phyloP scores from a whole-genome alignment of 2,888 invertebrate species.

The Papilio protenor region DNA sequence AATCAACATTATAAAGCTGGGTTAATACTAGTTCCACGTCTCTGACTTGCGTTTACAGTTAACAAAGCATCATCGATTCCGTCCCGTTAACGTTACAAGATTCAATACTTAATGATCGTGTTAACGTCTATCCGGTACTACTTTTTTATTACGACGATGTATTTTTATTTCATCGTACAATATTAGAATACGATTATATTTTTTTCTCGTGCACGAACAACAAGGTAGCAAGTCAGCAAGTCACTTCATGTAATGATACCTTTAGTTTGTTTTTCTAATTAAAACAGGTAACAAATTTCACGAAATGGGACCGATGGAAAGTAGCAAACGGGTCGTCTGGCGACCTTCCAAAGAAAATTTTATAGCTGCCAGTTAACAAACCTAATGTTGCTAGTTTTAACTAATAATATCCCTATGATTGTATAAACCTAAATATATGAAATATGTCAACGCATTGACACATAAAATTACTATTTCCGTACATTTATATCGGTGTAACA shows the following conservation, averaged over 20 bases:
- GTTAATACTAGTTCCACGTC: conserved; percentile 1
- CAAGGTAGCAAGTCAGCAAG: neutral
- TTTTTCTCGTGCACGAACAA: neutral
- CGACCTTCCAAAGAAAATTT: conserved; percentile 69
- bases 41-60: conserved; percentile 21
- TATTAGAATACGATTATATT: neutral
- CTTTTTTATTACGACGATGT: neutral
- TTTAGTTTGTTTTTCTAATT: conserved; percentile 9
- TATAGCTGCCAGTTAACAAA: conserved; percentile 67
- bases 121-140: conserved; percentile 12
- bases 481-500: neutral
- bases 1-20: neutral
- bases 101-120: conserved; percentile 17
- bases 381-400: conserved; percentile 47
- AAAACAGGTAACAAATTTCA: conserved; percentile 39
- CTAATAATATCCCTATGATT: neutral
- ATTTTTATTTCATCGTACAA: neutral
- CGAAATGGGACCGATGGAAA: conserved; percentile 50
- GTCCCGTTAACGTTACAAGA: conserved; percentile 9
- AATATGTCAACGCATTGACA: conserved; percentile 4
- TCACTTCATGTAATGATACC: neutral
- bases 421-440: neutral
- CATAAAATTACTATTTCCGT: neutral
- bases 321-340: conserved; percentile 61
- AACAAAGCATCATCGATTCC: conserved; percentile 10